phyloP scores from a whole-genome alignment of 2,113 vertebrate species.

The Diadophis punctatus region DNA sequence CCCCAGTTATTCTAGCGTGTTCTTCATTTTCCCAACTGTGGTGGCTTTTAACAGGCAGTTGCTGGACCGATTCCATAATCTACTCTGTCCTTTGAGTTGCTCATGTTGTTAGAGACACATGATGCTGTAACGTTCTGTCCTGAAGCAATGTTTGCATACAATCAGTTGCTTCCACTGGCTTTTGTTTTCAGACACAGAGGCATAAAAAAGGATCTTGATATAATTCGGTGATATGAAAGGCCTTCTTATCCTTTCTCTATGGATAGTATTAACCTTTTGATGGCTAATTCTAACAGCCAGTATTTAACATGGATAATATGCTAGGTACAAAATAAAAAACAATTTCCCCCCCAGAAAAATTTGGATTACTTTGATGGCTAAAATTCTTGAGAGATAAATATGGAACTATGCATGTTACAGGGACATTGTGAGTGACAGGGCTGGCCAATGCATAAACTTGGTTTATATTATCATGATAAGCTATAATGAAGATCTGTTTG shows the following conservation, averaged over 20 bases:
- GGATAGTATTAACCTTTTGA: neutral
- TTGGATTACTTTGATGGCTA: neutral
- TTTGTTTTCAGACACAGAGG: conserved; percentile 15
- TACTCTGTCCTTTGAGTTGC: neutral
- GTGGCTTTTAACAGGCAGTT: neutral
- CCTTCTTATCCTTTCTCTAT: neutral
- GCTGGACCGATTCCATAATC: neutral
- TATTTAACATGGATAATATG: neutral
- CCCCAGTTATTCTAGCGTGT: neutral
- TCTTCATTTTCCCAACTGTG: neutral
- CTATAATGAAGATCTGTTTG: neutral
- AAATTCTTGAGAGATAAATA: neutral
- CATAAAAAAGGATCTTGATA: neutral
- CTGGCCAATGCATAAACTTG: neutral
- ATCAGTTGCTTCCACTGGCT: neutral
- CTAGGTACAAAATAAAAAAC: too few species aligned
- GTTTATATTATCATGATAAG: neutral
- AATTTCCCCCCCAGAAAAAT: neutral
- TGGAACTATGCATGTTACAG: neutral
- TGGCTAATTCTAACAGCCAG: neutral
- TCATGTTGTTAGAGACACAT: neutral
- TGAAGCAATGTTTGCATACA: conserved; percentile 4
- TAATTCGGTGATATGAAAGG: neutral
- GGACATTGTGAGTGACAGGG: neutral
- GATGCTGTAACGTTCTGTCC: conserved; percentile 15